These are phyloP conservation scores for Phylloscopus whistleri DNA, from an alignment of 2,113 vertebrate genomes.

Conservation along the genomic window DNA sequence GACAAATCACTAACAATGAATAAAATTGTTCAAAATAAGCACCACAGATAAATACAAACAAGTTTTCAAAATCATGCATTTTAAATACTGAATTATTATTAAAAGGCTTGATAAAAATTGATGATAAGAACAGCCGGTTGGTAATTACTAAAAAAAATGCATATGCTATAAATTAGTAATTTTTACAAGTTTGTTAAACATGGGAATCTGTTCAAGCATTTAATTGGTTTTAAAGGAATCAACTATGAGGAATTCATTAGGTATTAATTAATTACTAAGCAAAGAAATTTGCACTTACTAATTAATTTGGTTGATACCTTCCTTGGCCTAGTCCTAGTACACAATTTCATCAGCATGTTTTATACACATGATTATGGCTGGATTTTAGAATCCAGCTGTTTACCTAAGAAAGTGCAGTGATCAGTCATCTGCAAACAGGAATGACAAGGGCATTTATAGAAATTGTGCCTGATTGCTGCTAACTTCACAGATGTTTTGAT, in stretches of 20 bases:
- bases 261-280: slow-evolving; percentile 49
- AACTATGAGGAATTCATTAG: slow-evolving; percentile 33
- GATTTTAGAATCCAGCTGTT: background rate
- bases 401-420: background rate
- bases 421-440: background rate
- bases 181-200: slow-evolving; percentile 54
- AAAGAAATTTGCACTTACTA: slow-evolving; percentile 44
- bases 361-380: background rate
- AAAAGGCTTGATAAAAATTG: slow-evolving; percentile 34
- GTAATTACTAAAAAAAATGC: slow-evolving; percentile 30
- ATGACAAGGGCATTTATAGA: background rate
- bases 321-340: background rate
- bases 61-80: background rate
- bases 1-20: background rate
- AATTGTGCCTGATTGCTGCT: background rate
- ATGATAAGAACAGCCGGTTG: slow-evolving; percentile 14
- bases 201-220: slow-evolving; percentile 22
- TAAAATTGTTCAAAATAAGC: background rate
- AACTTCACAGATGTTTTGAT: background rate
- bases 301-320: slow-evolving; percentile 1
- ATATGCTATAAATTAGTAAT: background rate
- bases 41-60: background rate
- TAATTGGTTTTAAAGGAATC: slow-evolving; percentile 51
- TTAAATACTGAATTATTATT: slow-evolving; percentile 13
- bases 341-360: background rate